Conservation (phyloP, 37 sponge, comb jelly and placozoan species). For the Agelas oroides region DNA sequence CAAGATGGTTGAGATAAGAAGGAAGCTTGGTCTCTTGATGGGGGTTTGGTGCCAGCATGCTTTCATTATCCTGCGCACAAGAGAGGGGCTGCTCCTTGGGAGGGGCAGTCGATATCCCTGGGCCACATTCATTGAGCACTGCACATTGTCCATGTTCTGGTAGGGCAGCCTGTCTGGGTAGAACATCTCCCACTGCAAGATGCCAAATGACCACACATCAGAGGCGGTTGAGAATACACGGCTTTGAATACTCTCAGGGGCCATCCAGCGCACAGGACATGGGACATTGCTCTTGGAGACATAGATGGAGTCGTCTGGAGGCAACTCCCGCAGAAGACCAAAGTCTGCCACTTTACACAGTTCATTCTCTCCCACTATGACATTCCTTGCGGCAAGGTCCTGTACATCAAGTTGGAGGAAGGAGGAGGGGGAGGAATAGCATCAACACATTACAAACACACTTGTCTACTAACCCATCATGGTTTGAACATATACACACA, state of each 20-base stretch:
- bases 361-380: conserved; percentile 56
- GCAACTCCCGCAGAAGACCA: conserved; percentile 49
- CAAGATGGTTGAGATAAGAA: conserved; percentile 36
- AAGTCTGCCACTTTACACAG: conserved; percentile 76
- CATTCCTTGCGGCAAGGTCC: conserved; percentile 63
- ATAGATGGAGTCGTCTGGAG: not conserved
- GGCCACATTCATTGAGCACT: too few relatives aligned
- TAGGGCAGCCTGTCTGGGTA: conserved; percentile 19
- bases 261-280: conserved; percentile 38
- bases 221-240: conserved; percentile 28
- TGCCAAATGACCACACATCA: conserved; percentile 46
- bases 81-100: not conserved
- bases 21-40: conserved; percentile 42
- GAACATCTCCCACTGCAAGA: conserved; percentile 61
- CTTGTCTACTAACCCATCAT: too few relatives aligned
- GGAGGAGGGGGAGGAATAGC: too few relatives aligned
- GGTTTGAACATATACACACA: too few relatives aligned
- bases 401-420: too few relatives aligned
- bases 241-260: conserved; percentile 28
- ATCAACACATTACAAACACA: too few relatives aligned
- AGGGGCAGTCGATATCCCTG: too few relatives aligned
- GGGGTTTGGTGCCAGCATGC: conserved; percentile 26
- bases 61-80: conserved; percentile 25
- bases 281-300: not conserved
- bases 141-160: not conserved